phyloP scores from a whole-genome alignment of 1,140 invertebrate genomes.

The Hesperophylax magnus region DNA sequence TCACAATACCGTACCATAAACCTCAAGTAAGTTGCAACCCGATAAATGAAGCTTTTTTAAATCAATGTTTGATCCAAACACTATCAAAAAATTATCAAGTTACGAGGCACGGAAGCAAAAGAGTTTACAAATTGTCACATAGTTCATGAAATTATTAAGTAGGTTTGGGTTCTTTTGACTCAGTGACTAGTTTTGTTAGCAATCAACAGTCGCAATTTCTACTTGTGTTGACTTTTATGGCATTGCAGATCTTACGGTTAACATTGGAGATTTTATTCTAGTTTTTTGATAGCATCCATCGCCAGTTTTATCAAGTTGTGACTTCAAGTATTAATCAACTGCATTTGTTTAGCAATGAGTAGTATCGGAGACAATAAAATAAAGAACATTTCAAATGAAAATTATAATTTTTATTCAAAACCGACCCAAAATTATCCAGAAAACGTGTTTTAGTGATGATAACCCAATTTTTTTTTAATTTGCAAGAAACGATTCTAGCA shows the following conservation, averaged over 20 bases:
- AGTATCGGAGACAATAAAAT: too few species aligned
- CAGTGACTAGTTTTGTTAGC: not conserved
- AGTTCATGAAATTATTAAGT: not conserved
- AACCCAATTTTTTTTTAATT: too few species aligned
- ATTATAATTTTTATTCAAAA: too few species aligned
- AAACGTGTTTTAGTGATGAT: too few species aligned
- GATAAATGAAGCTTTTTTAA: slow-evolving; percentile 27
- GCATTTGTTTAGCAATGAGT: too few species aligned
- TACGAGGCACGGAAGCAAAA: not conserved
- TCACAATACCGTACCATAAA: slow-evolving; percentile 18
- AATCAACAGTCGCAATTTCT: slow-evolving; percentile 19
- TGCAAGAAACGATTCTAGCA: too few species aligned
- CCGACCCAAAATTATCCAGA: too few species aligned
- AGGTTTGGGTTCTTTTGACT: not conserved
- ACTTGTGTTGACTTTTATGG: slow-evolving; percentile 36
- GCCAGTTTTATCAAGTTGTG: not conserved
- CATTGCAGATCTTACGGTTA: slow-evolving; percentile 40
- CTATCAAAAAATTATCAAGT: not conserved
- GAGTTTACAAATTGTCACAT: not conserved
- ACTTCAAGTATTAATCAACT: not conserved
- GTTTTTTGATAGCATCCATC: slow-evolving; percentile 8
- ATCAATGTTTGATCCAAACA: slow-evolving; percentile 7
- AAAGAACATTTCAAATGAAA: too few species aligned
- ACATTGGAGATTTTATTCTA: slow-evolving; percentile 10
- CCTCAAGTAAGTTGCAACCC: slow-evolving; percentile 21